These are phyloP conservation scores for Xiphophorus hellerii DNA, from an alignment of 2,113 vertebrate genomes.

Conservation along the genomic window DNA sequence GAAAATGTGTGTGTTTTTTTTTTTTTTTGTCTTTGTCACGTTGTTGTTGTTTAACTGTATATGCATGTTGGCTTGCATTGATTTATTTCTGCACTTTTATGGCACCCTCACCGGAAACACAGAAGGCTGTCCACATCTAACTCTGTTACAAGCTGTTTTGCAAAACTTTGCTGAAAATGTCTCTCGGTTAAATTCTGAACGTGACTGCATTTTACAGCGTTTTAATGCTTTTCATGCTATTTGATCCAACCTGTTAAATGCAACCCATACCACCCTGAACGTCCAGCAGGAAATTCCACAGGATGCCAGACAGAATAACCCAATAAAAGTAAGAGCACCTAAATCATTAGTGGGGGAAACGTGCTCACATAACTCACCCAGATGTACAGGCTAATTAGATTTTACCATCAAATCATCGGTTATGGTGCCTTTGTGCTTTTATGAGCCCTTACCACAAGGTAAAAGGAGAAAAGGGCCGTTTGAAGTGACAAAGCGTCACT, in stretches of 20 bases:
- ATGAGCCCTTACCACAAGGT: constrained; percentile 86
- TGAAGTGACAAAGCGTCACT: constrained; percentile 83
- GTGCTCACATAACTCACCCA: constrained; percentile 92
- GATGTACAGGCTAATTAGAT: constrained; percentile 96
- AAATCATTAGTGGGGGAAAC: constrained; percentile 91
- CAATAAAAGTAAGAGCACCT: constrained; percentile 92
- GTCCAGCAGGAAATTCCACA: constrained; percentile 96
- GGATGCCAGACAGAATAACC: constrained; percentile 92
- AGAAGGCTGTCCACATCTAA: constrained; percentile 11
- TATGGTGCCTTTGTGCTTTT: constrained; percentile 85
- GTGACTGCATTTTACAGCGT: constrained; percentile 78
- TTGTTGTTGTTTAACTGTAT: constrained; percentile 4
- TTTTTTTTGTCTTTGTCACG: constrained; percentile 24
- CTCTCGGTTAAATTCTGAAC: constrained; percentile 79
- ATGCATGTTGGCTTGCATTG: background rate
- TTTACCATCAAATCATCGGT: constrained; percentile 92
- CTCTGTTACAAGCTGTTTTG: constrained; percentile 39
- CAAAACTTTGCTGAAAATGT: constrained; percentile 58
- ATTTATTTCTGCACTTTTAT: constrained; percentile 21
- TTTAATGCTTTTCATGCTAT: constrained; percentile 84
- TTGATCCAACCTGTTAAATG: constrained; percentile 93
- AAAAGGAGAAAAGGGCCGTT: constrained; percentile 79
- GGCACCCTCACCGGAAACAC: background rate
- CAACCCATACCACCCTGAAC: constrained; percentile 86
- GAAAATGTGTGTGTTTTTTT: constrained; percentile 31